A percentile compares a stretch with the other conserved stretches of the same genome.
Conservation (phyloP, 1,140 invertebrate genomes). For the Dysdera silvatica region DNA sequence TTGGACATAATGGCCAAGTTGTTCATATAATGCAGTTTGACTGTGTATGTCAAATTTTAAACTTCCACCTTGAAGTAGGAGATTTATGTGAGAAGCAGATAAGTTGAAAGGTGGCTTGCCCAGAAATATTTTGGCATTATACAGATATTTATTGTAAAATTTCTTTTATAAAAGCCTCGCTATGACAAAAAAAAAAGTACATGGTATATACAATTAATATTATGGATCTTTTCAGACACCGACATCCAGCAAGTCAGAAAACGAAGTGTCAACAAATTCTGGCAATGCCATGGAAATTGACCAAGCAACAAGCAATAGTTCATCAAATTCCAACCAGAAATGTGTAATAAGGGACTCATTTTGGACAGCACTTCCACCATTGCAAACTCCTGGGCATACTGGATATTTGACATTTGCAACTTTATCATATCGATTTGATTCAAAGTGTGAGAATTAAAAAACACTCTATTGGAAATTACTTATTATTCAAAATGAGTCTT, state of each 20-base stretch:
- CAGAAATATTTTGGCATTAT: too few relatives aligned
- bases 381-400: conserved; percentile 75
- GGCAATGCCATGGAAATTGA: neutral
- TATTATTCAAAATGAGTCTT: too few relatives aligned
- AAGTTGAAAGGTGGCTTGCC: too few relatives aligned
- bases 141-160: too few relatives aligned
- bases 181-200: neutral
- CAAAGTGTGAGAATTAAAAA: too few relatives aligned
- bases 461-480: too few relatives aligned
- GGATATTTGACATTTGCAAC: conserved; percentile 90
- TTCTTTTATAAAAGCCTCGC: neutral
- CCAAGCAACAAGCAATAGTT: neutral
- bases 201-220: neutral
- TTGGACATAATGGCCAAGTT: too few relatives aligned
- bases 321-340: neutral
- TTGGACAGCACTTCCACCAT: conserved; percentile 58
- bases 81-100: too few relatives aligned
- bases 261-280: neutral
- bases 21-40: too few relatives aligned
- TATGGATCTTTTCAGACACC: neutral
- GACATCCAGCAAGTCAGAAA: neutral
- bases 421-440: too few relatives aligned
- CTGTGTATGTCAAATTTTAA: too few relatives aligned
- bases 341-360: conserved; percentile 43
- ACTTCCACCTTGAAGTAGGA: too few relatives aligned